Conservation (phyloP, 2,888 invertebrate genomes). For the Reticulitermes lucifugus region DNA sequence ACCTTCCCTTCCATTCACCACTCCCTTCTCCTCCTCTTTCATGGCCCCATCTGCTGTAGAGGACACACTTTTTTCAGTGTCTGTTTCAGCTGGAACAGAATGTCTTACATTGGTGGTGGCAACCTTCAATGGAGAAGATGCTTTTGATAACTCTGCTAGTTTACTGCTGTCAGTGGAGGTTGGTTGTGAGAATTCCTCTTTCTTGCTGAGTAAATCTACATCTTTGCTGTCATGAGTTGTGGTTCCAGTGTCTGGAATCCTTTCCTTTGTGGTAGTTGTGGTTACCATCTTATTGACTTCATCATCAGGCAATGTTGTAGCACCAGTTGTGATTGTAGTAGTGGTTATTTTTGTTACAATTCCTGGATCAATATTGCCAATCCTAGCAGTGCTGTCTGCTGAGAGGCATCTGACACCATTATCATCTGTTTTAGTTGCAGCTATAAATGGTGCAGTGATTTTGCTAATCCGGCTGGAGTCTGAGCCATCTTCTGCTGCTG, state of each 20-base stretch:
- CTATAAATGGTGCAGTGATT: not conserved
- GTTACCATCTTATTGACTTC: conserved; percentile 65
- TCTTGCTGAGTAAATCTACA: not conserved
- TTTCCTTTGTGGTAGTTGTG: conserved; percentile 67
- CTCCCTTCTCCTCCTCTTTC: not conserved
- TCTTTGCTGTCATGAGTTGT: conserved; percentile 3
- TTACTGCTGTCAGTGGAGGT: not conserved
- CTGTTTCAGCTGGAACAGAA: not conserved
- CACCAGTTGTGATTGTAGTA: conserved; percentile 43
- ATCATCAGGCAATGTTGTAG: conserved; percentile 38
- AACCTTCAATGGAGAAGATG: conserved; percentile 12
- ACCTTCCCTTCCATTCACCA: not conserved
- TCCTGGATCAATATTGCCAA: conserved; percentile 24
- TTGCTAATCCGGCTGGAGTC: conserved; percentile 9
- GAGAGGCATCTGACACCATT: not conserved
- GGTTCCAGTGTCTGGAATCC: conserved; percentile 66
- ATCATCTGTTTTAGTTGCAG: not conserved
- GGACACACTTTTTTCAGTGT: conserved; percentile 13
- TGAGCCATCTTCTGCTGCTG: conserved; percentile 33
- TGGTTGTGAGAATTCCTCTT: not conserved
- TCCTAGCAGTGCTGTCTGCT: conserved; percentile 29
- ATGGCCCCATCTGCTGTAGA: conserved; percentile 8
- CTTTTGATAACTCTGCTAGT: not conserved
- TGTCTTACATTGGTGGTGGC: conserved; percentile 4
- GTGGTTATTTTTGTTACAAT: conserved; percentile 34